Percentiles rank a stretch among this genome's conserved stretches.
Evolutionary conservation across 2,888 invertebrate species (phyloP).

Genomic region (Lordiphosa fenestrarum): DNA sequence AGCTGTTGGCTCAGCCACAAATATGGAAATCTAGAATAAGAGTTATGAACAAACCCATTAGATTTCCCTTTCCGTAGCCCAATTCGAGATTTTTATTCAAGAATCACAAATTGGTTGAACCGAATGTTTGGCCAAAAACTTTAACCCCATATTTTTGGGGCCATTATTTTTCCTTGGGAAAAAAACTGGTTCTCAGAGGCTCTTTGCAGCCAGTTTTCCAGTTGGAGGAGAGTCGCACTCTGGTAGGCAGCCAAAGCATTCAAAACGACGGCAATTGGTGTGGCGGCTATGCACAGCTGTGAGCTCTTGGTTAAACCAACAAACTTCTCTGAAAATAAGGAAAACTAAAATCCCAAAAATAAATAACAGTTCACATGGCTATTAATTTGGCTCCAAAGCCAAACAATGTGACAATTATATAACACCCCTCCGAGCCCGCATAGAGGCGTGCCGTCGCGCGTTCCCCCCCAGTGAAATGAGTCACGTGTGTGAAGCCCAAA

Average conservation of each 20-base stretch:
- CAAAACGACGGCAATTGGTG: slow-evolving; percentile 42
- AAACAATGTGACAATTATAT: slow-evolving; percentile 50
- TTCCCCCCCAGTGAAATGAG: slow-evolving; percentile 39
- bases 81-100: no score
- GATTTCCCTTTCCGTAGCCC: no score
- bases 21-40: background rate
- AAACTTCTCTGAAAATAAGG: background rate
- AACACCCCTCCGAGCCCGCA: slow-evolving; percentile 28
- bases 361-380: background rate
- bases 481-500: slow-evolving; percentile 42
- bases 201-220: slow-evolving; percentile 58
- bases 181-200: slow-evolving; percentile 30
- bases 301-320: slow-evolving; percentile 15
- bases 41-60: background rate
- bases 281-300: slow-evolving; percentile 33
- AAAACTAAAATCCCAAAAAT: background rate
- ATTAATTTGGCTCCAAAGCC: background rate
- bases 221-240: slow-evolving; percentile 26
- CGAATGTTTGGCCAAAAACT: background rate
- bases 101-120: no score
- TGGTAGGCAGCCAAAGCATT: slow-evolving; percentile 38
- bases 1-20: slow-evolving; percentile 18
- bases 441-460: slow-evolving; percentile 2
- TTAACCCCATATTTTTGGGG: slow-evolving; percentile 22
- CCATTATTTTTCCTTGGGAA: slow-evolving; percentile 3